phyloP scores from a whole-genome alignment of 2,797 vertebrate genomes.

The Meda fulgida region DNA sequence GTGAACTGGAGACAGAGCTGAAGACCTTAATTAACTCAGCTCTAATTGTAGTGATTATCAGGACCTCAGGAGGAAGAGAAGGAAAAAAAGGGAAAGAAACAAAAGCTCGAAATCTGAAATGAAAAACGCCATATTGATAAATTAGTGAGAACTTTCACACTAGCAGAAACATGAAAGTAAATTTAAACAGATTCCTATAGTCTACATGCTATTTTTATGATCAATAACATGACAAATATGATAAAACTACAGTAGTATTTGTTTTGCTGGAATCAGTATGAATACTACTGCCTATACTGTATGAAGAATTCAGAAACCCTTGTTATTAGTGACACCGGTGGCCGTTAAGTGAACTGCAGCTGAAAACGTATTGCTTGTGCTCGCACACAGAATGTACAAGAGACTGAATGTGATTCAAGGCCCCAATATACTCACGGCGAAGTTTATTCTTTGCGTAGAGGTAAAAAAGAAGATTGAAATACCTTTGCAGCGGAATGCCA shows the following conservation, averaged over 20 bases:
- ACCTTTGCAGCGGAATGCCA: background rate
- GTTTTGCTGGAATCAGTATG: background rate
- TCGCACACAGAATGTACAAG: background rate
- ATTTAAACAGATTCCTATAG: background rate
- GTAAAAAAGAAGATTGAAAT: background rate
- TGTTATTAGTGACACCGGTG: background rate
- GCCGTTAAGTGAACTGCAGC: too few species aligned
- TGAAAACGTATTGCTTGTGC: background rate
- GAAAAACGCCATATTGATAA: constrained; percentile 10
- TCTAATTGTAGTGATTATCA: constrained; percentile 44
- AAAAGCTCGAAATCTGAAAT: constrained; percentile 20
- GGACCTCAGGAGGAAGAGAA: constrained; percentile 12
- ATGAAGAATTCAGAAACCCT: background rate
- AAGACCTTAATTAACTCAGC: constrained; percentile 49
- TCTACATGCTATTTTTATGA: too few species aligned
- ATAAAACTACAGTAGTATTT: background rate
- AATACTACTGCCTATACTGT: background rate
- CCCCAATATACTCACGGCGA: background rate
- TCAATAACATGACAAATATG: too few species aligned
- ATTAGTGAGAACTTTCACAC: background rate
- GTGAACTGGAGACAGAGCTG: constrained; percentile 37
- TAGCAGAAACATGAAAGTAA: background rate
- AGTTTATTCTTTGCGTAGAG: background rate
- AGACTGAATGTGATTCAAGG: background rate
- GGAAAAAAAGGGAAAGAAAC: constrained; percentile 18